Percentiles rank a stretch among this genome's conserved stretches.
Evolutionary conservation across 1,140 invertebrate genomes (phyloP).

Genomic region (Macrobrachium nipponense): DNA sequence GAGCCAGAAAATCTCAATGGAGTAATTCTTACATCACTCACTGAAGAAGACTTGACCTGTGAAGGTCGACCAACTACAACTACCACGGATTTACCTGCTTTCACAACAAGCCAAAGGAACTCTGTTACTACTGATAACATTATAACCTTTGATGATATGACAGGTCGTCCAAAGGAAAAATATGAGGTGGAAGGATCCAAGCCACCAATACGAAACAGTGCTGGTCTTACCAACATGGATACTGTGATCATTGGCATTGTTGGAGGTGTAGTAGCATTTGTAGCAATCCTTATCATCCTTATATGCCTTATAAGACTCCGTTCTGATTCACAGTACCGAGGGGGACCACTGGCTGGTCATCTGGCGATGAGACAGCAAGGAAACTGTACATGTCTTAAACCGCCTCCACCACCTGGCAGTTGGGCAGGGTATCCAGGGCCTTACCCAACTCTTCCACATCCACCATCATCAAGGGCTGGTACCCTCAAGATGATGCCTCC

Average conservation of each 20-base stretch:
- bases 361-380: conserved; percentile 69
- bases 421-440: conserved; percentile 65
- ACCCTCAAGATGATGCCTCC: conserved; percentile 63
- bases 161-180: conserved; percentile 29
- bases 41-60: conserved; percentile 83
- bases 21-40: conserved; percentile 78
- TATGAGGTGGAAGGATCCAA: conserved; percentile 45
- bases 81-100: conserved; percentile 81
- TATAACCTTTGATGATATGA: conserved; percentile 53
- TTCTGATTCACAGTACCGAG: conserved; percentile 77
- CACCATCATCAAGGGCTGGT: conserved; percentile 66
- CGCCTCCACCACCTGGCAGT: conserved; percentile 64
- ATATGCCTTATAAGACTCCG: conserved; percentile 79
- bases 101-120: conserved; percentile 71
- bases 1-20: conserved; percentile 78
- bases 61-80: conserved; percentile 70
- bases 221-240: conserved; percentile 81
- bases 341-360: conserved; percentile 75
- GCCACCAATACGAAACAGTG: conserved; percentile 42
- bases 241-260: conserved; percentile 92
- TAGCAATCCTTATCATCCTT: conserved; percentile 88
- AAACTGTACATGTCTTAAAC: conserved; percentile 69
- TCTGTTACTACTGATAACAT: conserved; percentile 55
- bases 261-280: conserved; percentile 89
- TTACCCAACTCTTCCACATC: conserved; percentile 62